These are phyloP conservation scores for Aurelia sp. DNA, from an alignment of 30 jellyfish, hydroid and myxozoan genomes.

Conservation along the genomic window DNA sequence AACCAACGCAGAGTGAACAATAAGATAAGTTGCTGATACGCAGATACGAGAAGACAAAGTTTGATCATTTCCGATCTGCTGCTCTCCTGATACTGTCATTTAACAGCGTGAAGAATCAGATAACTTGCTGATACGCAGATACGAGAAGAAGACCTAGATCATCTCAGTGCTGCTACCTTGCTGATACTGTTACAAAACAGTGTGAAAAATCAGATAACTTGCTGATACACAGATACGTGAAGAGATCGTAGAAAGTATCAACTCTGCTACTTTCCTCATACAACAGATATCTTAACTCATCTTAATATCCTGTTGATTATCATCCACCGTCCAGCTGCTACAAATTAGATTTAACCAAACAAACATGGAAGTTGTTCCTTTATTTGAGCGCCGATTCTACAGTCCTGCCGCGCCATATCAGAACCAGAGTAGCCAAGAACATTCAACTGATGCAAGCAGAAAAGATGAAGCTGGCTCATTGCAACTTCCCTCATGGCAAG, in stretches of 20 bases:
- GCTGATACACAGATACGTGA: constrained; percentile 8
- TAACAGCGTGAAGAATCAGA: not conserved
- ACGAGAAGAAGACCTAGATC: too few relatives aligned
- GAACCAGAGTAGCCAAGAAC: constrained; percentile 4
- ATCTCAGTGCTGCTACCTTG: too few relatives aligned
- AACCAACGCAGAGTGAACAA: too few relatives aligned
- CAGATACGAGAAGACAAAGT: too few relatives aligned
- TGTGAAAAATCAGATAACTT: not conserved
- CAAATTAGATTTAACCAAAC: not conserved
- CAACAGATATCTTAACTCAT: too few relatives aligned
- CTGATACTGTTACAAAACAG: too few relatives aligned
- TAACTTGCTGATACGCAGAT: constrained; percentile 1
- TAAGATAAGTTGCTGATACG: constrained; percentile 12
- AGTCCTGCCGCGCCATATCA: constrained; percentile 36
- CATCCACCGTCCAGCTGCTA: not conserved
- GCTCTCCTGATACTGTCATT: too few relatives aligned
- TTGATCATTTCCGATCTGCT: too few relatives aligned
- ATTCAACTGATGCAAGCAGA: constrained; percentile 1
- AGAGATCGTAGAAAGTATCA: too few relatives aligned
- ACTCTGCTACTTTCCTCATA: too few relatives aligned
- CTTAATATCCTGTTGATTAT: too few relatives aligned
- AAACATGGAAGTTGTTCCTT: constrained; percentile 59
- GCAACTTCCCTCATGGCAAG: constrained; percentile 58
- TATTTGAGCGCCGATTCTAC: constrained; percentile 50
- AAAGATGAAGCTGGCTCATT: constrained; percentile 38